Percentiles rank a stretch among this genome's conserved stretches.
phyloP scores from a whole-genome alignment of 2,113 vertebrate genomes.

The Anoplopoma fimbria region DNA sequence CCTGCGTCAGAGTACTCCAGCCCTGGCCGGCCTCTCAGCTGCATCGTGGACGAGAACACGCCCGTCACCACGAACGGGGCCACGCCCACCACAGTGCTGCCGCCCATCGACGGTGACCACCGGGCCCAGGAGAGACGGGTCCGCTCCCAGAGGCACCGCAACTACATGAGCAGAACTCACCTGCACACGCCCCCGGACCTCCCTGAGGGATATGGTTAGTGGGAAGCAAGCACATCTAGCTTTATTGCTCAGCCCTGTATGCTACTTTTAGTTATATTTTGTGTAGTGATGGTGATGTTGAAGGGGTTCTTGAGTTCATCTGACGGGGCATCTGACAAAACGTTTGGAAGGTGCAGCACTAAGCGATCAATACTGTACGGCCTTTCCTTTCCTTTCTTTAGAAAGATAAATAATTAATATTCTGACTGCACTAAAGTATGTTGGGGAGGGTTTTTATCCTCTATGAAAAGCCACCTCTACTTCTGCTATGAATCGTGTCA shows the following conservation, averaged over 20 bases:
- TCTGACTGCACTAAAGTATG: background rate
- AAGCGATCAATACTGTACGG: background rate
- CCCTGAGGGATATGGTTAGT: slow-evolving; percentile 96
- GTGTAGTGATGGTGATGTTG: background rate
- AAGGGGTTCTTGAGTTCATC: background rate
- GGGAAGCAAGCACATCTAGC: background rate
- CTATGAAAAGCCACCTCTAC: background rate
- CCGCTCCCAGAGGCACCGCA: slow-evolving; percentile 95
- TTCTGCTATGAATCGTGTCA: slow-evolving; percentile 4
- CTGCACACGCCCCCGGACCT: slow-evolving; percentile 97
- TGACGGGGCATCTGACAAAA: background rate
- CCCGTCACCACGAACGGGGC: slow-evolving; percentile 94
- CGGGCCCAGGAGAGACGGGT: slow-evolving; percentile 92
- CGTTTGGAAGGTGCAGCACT: background rate
- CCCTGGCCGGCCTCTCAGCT: slow-evolving; percentile 96
- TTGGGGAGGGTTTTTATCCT: background rate
- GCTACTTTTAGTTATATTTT: too few relatives aligned
- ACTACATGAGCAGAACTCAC: slow-evolving; percentile 99
- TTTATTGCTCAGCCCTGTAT: background rate
- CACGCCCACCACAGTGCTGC: slow-evolving; percentile 82
- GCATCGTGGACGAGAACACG: slow-evolving; percentile 96
- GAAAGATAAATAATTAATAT: slow-evolving; percentile 23
- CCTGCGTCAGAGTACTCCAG: slow-evolving; percentile 98
- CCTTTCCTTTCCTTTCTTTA: background rate
- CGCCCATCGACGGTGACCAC: slow-evolving; percentile 87